phyloP scores from a whole-genome alignment of 2,888 invertebrate genomes.

The Deroplatys truncata region DNA sequence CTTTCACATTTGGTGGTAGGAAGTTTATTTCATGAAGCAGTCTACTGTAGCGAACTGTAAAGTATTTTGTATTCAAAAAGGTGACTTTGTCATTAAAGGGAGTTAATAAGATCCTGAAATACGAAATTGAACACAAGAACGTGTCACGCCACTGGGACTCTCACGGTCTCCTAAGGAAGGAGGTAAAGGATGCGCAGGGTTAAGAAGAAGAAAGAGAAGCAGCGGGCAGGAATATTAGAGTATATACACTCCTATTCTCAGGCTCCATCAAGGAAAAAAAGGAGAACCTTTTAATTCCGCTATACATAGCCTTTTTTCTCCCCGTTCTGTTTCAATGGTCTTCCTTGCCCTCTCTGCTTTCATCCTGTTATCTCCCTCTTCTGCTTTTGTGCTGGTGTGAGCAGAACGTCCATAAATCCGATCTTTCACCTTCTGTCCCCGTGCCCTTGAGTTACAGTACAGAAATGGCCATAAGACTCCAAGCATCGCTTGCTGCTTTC shows the following conservation, averaged over 20 bases:
- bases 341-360: background rate
- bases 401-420: background rate
- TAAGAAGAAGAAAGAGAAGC: background rate
- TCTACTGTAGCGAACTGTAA: no score
- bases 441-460: background rate
- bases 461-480: constrained; percentile 4
- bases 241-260: background rate
- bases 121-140: background rate
- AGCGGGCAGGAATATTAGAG: background rate
- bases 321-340: background rate
- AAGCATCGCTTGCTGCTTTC: background rate
- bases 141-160: background rate
- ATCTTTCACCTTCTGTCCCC: background rate
- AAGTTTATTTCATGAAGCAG: no score
- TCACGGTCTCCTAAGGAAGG: background rate
- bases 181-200: background rate
- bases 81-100: background rate
- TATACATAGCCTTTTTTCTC: background rate
- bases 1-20: no score
- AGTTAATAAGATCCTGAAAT: background rate
- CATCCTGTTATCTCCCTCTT: background rate
- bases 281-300: background rate
- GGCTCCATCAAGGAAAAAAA: background rate
- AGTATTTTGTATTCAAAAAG: no score
- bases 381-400: background rate